These are phyloP conservation scores for Xylocopa sonorina DNA, from an alignment of 1,140 invertebrate species.

Conservation along the genomic window DNA sequence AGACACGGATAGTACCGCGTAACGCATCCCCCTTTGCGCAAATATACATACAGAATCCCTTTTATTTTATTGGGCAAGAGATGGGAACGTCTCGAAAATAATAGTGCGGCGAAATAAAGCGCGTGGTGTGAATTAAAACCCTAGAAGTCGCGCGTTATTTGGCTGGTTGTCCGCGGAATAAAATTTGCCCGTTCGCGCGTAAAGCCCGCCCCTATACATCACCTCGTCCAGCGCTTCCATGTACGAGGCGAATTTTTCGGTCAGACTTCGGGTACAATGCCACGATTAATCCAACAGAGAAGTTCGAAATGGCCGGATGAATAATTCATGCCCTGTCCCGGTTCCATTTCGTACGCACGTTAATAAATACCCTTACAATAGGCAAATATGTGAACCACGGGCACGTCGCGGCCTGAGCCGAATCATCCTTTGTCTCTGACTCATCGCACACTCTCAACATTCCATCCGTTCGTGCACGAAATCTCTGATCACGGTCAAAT, in stretches of 20 bases:
- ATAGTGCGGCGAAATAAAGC: too few species aligned
- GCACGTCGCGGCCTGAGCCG: background rate
- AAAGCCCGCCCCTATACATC: too few species aligned
- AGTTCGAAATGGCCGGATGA: background rate
- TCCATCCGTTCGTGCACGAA: background rate
- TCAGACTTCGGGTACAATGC: background rate
- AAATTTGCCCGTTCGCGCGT: background rate
- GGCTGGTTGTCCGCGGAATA: background rate
- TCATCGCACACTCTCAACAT: constrained; percentile 6
- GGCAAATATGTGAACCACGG: constrained; percentile 1
- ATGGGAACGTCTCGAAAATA: too few species aligned
- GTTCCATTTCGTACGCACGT: constrained; percentile 34
- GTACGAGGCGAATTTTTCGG: constrained; percentile 2
- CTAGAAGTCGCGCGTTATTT: too few species aligned
- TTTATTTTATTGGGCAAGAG: too few species aligned
- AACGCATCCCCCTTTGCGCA: too few species aligned
- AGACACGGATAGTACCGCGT: too few species aligned
- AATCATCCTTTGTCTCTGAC: constrained; percentile 22
- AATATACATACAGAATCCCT: too few species aligned
- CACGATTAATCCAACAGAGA: background rate
- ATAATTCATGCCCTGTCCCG: constrained; percentile 15
- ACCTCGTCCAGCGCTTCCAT: too few species aligned
- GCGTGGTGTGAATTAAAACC: too few species aligned
- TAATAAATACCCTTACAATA: constrained; percentile 31
- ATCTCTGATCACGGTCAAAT: background rate